These are phyloP conservation scores for Armadillidium nasatum DNA, from an alignment of 1,140 invertebrate genomes.

Conservation along the genomic window DNA sequence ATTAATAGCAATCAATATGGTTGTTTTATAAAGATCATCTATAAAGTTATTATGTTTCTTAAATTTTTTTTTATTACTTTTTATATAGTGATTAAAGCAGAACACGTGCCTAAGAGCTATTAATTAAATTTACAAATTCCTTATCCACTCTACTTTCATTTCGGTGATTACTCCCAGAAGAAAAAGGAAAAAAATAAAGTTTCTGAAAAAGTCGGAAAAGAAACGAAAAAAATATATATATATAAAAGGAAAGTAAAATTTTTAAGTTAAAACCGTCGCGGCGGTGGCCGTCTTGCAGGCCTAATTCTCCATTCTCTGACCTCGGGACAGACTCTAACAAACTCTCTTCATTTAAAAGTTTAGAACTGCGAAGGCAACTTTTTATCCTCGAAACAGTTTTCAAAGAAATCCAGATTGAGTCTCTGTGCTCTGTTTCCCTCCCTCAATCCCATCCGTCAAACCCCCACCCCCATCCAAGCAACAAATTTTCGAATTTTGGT, in stretches of 20 bases:
- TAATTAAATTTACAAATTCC: no score
- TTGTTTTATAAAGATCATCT: no score
- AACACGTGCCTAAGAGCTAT: no score
- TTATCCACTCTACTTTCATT: no score
- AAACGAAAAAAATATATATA: not conserved
- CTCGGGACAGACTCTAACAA: conserved; percentile 1
- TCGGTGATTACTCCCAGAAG: no score
- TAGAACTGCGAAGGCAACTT: not conserved
- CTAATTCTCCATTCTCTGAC: conserved; percentile 7
- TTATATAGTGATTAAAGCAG: no score
- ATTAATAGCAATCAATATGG: no score
- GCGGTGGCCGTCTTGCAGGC: not conserved
- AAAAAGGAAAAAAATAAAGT: no score
- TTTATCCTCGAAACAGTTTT: conserved; percentile 1
- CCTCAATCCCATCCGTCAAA: not conserved
- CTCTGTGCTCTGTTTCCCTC: not conserved
- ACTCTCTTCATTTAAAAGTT: conserved; percentile 13
- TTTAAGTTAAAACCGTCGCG: not conserved
- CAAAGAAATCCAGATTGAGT: not conserved
- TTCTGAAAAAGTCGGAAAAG: not conserved
- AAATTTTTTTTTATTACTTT: no score
- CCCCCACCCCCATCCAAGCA: not conserved
- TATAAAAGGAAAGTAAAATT: not conserved
- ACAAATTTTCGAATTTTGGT: not conserved
- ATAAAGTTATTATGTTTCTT: no score